Evolutionary conservation across 1,140 invertebrate species (phyloP), one percentile per base, ranked within the genome.

Genomic region (Ridgeia piscesae): DNA sequence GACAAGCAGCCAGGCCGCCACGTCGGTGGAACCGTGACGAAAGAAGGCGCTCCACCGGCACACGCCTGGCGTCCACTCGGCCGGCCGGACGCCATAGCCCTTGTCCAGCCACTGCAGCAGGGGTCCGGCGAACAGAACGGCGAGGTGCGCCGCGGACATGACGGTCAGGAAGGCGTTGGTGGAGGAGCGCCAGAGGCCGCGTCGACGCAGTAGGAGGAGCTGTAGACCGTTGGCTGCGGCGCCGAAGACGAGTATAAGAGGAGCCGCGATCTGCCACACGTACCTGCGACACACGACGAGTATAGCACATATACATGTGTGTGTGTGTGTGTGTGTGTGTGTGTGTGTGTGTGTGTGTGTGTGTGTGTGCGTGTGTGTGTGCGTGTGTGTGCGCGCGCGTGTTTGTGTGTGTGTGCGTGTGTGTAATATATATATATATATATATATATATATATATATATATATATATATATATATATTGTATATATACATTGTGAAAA

Each of bases 141-240:
- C 88, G 34, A 91, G 34, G 88, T 94, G 93, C 42, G 92, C 92
- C 6, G 93, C 91, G 0, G 93, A 93, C 91, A 94, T 90, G 34
- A 92, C n/a, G 6, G 92, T 92, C 91, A 94, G 92, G 50, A 93
- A 93, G 35, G 93, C 91, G 92, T 89, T 92, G 33, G 93, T 93
- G 11, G 93, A 48, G 33, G 89, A 33, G 21, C 91, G 88, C 33
- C 91, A 34, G 88, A 92, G 92, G 33, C 77, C 33, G 31, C 89
- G 42, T 27, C 91, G 91, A 4, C 91, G 92, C 88, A 93, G 92
- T 6, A 93, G 35, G 34, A 93, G 35, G 31, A 93, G 35, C 21
- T 90, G 42, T 35, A 93, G 77, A 27, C 35, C 89, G 89, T 93
- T 93, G 8, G 91, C 92, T 34, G 58, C 92, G n/a, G 91, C 89